Evolutionary conservation across 1,140 invertebrate genomes (phyloP).

Genomic region (Drosophila azteca): DNA sequence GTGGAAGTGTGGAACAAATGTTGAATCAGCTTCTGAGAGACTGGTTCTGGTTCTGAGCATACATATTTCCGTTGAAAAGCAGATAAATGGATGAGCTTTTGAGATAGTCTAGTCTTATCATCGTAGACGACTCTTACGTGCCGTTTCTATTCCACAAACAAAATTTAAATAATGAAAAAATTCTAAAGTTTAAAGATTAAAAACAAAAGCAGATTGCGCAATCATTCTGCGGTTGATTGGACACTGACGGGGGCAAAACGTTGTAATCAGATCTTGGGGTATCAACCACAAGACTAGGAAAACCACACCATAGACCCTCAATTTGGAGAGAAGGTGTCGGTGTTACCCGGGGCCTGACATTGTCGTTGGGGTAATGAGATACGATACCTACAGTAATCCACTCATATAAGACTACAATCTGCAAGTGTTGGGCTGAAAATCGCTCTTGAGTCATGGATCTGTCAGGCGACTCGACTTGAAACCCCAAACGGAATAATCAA

Average conservation of each 20-base stretch:
- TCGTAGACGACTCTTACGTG: slow-evolving; percentile 4
- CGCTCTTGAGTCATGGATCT: slow-evolving; percentile 59
- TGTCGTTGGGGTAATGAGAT: slow-evolving; percentile 39
- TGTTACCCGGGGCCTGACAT: background rate
- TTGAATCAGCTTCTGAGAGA: slow-evolving; percentile 21
- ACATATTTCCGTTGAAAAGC: background rate
- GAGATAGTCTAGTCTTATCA: slow-evolving; percentile 43
- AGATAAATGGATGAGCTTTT: slow-evolving; percentile 41
- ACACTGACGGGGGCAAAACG: slow-evolving; percentile 9
- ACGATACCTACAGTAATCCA: background rate
- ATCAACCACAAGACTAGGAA: slow-evolving; percentile 47
- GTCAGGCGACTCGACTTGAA: slow-evolving; percentile 32
- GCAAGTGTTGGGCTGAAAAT: slow-evolving; percentile 39
- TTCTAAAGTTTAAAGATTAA: slow-evolving; percentile 24
- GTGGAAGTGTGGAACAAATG: background rate
- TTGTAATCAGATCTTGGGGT: too few species aligned
- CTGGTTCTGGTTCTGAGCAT: slow-evolving; percentile 13
- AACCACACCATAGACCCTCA: slow-evolving; percentile 10
- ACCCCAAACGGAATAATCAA: slow-evolving; percentile 40
- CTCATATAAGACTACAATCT: slow-evolving; percentile 33
- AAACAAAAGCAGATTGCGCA: slow-evolving; percentile 37
- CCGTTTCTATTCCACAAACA: background rate
- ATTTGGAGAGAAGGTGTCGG: slow-evolving; percentile 27
- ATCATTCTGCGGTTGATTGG: slow-evolving; percentile 39
- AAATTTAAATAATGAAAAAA: slow-evolving; percentile 43